phyloP scores from a whole-genome alignment of 1,140 invertebrate genomes.

The Paralvinella palmiformis region DNA sequence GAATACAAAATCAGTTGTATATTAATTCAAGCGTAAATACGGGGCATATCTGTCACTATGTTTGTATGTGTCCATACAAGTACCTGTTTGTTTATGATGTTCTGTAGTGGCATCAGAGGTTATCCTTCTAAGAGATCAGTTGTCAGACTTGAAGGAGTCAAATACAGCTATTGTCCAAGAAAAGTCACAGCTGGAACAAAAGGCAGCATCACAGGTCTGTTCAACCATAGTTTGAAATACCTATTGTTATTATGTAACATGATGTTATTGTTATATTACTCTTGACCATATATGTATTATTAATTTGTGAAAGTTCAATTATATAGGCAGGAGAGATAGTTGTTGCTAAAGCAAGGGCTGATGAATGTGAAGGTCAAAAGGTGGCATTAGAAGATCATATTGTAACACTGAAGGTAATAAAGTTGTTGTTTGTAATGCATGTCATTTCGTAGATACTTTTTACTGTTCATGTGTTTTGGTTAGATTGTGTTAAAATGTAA shows the following conservation, averaged over 20 bases:
- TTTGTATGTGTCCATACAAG: not conserved
- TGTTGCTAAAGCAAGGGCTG: slow-evolving; percentile 39
- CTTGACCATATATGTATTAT: not conserved
- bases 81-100: not conserved
- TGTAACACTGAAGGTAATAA: slow-evolving; percentile 38
- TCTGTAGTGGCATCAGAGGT: slow-evolving; percentile 23
- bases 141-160: slow-evolving; percentile 23
- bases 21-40: too few species aligned
- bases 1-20: not conserved
- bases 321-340: slow-evolving; percentile 39
- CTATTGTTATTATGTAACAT: not conserved
- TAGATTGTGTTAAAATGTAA: too few species aligned
- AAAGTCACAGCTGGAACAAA: slow-evolving; percentile 39
- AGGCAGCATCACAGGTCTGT: slow-evolving; percentile 39
- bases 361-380: slow-evolving; percentile 44
- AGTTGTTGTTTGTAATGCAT: too few species aligned
- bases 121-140: slow-evolving; percentile 26
- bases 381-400: slow-evolving; percentile 41
- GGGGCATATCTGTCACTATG: too few species aligned
- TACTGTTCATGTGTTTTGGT: too few species aligned
- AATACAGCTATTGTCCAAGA: slow-evolving; percentile 32
- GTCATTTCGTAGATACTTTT: too few species aligned
- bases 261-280: not conserved
- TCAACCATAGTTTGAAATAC: not conserved
- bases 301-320: not conserved